Evolutionary conservation across 2,888 invertebrate species (phyloP), one percentile per base, ranked within the genome.

Genomic region (Anorthoa munda): DNA sequence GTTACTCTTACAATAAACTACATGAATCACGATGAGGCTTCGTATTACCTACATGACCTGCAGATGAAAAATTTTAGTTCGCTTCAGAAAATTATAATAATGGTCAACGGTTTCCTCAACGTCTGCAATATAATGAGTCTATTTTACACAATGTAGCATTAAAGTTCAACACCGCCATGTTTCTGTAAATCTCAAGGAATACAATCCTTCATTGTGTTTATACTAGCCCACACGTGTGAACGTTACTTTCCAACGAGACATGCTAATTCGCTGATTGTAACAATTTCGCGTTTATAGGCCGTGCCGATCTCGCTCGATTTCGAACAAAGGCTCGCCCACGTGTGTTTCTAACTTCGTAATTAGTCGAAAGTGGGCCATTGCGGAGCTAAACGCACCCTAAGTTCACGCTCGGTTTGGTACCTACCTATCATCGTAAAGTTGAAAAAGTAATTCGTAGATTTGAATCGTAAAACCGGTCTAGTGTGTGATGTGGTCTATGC

Each of bases 291-390:
- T 85, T 79, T 86, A 83, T 80, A 87, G 82, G 83, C 77, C 82
- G 78, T 69, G 64, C 72, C 83, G 80, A 88, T 86, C 83, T 88
- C 81, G 58, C 56, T 65, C 68, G 67, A 80, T 77, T 70, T 68
- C 75, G 66, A 83, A 85, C 89, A 86, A 85, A 85, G 83, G 76
- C 86, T 82, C 89, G 84, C 92, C 91, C 86, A 91, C 91, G 88
- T 90, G 85, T 86, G 71, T 68, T 66, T 61, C 61, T 76, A 66
- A 63, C 66, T 66, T 61, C 31, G 82, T 91, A 91, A 92, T 92
- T 92, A 89, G 83, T 88, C 75, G 91, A 92, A 93, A 93, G 92
- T 92, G 85, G 90, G 90, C 72, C 90, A 77, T 70, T 67, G 82
- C 58, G 31, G 31, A 69, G 21, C 23, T 75, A 65, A 51, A 64